Percentiles rank a stretch among this genome's conserved stretches.
Conservation (phyloP, 2,113 vertebrate genomes). For the Dicentrarchus labrax region DNA sequence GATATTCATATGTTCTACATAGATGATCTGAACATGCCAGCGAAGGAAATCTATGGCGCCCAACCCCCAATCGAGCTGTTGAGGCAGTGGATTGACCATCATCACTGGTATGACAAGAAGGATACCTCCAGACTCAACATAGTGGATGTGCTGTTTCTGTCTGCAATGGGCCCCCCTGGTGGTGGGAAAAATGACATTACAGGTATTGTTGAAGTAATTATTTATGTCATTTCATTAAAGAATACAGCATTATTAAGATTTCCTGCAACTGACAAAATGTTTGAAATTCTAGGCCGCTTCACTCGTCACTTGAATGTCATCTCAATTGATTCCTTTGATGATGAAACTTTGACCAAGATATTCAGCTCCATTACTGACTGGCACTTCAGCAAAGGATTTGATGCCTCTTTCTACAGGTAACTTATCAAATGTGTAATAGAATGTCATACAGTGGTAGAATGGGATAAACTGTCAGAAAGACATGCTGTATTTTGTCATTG, state of each 20-base stretch:
- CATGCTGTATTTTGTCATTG: neutral
- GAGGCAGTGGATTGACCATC: constrained; percentile 92
- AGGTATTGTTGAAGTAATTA: constrained; percentile 79
- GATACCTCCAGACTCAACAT: constrained; percentile 88
- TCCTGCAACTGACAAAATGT: constrained; percentile 1
- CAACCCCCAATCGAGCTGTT: constrained; percentile 95
- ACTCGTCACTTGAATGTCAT: constrained; percentile 92
- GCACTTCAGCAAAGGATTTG: constrained; percentile 93
- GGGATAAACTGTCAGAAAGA: neutral
- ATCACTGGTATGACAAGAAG: constrained; percentile 94
- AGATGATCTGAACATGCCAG: constrained; percentile 98
- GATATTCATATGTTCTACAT: neutral
- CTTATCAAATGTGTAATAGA: neutral
- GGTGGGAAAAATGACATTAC: constrained; percentile 94
- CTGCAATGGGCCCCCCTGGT: constrained; percentile 95
- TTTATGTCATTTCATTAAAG: neutral
- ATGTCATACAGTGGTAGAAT: neutral
- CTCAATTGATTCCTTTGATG: constrained; percentile 90
- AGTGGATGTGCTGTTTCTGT: constrained; percentile 87
- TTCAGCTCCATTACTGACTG: constrained; percentile 91
- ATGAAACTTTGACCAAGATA: constrained; percentile 91
- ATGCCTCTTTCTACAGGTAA: constrained; percentile 88
- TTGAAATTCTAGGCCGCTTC: constrained; percentile 87
- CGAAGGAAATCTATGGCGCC: constrained; percentile 93
- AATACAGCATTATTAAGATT: neutral